Percentiles rank a stretch among this genome's conserved stretches.
These are phyloP conservation scores for Spilosoma lubricipeda DNA, from an alignment of 2,888 invertebrate genomes.

Conservation along the genomic window DNA sequence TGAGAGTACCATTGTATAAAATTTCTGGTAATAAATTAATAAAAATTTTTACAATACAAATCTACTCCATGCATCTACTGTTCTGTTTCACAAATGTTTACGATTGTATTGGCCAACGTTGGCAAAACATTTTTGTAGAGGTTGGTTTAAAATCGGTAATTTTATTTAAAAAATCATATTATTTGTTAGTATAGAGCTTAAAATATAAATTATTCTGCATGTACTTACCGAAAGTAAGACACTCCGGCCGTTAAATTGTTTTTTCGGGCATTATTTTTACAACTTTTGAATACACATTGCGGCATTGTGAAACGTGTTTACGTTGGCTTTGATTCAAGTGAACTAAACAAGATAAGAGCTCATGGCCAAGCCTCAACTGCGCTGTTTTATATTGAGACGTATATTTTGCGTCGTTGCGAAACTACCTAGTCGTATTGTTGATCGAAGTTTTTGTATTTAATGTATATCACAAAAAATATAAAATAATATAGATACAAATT, in stretches of 20 bases:
- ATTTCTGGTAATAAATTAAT: too few species aligned
- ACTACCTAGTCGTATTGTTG: too few species aligned
- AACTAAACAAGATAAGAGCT: neutral
- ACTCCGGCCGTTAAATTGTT: too few species aligned
- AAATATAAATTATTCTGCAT: neutral
- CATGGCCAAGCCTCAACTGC: too few species aligned
- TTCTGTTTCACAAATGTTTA: neutral
- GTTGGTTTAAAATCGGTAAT: neutral
- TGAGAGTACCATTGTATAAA: neutral
- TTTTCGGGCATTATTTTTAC: neutral
- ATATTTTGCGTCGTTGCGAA: too few species aligned
- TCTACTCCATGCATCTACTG: neutral
- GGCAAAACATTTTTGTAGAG: neutral
- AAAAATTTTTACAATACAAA: neutral
- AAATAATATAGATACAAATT: too few species aligned
- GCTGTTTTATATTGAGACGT: too few species aligned
- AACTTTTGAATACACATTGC: neutral
- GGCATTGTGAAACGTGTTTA: neutral
- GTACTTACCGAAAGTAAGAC: neutral
- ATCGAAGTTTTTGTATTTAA: too few species aligned
- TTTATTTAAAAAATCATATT: neutral
- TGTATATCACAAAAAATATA: too few species aligned
- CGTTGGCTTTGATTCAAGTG: neutral
- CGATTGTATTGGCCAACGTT: neutral
- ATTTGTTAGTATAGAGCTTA: neutral